Conservation (phyloP, 2,113 vertebrate genomes). For the Chauna torquata region DNA sequence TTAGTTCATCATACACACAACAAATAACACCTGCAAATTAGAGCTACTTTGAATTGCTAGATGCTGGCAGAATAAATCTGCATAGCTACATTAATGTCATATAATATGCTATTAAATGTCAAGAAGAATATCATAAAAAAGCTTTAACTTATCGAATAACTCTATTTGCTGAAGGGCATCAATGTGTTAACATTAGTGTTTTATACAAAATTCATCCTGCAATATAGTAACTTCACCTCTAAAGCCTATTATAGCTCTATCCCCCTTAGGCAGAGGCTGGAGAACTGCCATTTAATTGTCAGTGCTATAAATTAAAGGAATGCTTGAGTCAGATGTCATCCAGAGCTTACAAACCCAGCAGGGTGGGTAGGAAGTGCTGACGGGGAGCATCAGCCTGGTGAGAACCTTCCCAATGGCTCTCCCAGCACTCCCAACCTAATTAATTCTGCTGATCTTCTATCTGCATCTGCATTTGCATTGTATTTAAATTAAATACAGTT, state of each 20-base stretch:
- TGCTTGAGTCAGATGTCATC: conserved; percentile 47
- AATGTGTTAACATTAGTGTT: not conserved
- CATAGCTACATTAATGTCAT: conserved; percentile 15
- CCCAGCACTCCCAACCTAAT: not conserved
- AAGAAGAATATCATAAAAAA: conserved; percentile 4
- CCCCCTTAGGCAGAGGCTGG: conserved; percentile 37
- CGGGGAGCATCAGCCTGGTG: not conserved
- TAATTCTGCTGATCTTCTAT: conserved; percentile 56
- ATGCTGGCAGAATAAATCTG: not conserved
- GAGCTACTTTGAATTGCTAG: not conserved
- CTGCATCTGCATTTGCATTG: conserved; percentile 34
- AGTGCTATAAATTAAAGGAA: conserved; percentile 60
- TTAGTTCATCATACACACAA: not conserved
- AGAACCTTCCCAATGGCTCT: conserved; percentile 16
- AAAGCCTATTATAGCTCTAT: conserved; percentile 44
- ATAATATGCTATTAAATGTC: conserved; percentile 15
- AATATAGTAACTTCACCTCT: conserved; percentile 39
- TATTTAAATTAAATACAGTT: conserved; percentile 49
- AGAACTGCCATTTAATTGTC: conserved; percentile 67
- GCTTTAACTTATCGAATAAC: conserved; percentile 20
- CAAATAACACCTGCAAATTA: not conserved
- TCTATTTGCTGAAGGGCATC: conserved; percentile 33
- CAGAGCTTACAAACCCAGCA: not conserved
- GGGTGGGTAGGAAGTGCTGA: conserved; percentile 47
- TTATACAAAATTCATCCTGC: conserved; percentile 30